These are phyloP conservation scores for Lates calcarifer DNA, from an alignment of 2,113 vertebrate species.

Conservation along the genomic window DNA sequence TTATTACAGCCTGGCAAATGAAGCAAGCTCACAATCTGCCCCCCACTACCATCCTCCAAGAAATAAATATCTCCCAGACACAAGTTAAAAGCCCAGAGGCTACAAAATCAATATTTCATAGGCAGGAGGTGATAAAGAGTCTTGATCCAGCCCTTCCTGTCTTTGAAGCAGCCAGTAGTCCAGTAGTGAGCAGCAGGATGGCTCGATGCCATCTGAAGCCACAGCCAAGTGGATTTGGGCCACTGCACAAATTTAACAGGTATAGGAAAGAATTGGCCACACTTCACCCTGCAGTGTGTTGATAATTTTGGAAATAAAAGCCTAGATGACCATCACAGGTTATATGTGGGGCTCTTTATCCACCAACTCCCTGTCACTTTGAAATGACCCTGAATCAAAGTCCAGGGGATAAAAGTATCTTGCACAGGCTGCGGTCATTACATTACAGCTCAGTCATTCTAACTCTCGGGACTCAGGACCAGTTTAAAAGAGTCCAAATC, in stretches of 20 bases:
- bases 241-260: conserved; percentile 70
- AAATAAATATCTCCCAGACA: conserved; percentile 74
- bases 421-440: conserved; percentile 21
- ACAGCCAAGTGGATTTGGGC: conserved; percentile 63
- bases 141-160: conserved; percentile 64
- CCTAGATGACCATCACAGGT: conserved; percentile 17
- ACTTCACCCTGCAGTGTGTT: conserved; percentile 39
- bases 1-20: conserved; percentile 66
- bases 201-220: conserved; percentile 58
- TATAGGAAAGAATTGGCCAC: conserved; percentile 54
- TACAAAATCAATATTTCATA: conserved; percentile 77
- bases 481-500: conserved; percentile 9
- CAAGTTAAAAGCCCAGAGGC: conserved; percentile 69
- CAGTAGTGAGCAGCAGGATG: conserved; percentile 60
- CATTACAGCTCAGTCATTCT: conserved; percentile 5
- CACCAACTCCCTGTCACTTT: conserved; percentile 19
- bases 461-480: conserved; percentile 5
- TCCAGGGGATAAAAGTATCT: conserved; percentile 15
- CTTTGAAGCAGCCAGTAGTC: conserved; percentile 61
- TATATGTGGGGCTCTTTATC: conserved; percentile 16
- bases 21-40: conserved; percentile 50
- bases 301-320: conserved; percentile 56
- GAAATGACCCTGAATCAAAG: conserved; percentile 16
- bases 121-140: conserved; percentile 72
- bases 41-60: conserved; percentile 26